Conservation (phyloP, 2,888 invertebrate genomes). For the Macaria liturata region DNA sequence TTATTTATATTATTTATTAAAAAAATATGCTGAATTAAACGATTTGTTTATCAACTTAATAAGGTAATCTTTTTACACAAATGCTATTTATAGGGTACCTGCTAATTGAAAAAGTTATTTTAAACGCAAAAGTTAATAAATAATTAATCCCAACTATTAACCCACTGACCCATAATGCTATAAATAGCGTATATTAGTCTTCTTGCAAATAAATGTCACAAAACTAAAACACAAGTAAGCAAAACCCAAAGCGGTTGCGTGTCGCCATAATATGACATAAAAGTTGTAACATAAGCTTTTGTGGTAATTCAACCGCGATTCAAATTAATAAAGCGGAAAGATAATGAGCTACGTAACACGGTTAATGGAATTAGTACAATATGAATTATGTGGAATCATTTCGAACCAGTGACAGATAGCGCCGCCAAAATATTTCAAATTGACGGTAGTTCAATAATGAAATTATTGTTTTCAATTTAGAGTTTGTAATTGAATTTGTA, state of each 20-base stretch:
- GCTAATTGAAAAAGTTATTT: no score
- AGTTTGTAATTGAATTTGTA: constrained; percentile 6
- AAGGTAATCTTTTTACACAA: no score
- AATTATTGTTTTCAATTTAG: constrained; percentile 6
- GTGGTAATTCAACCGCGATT: constrained; percentile 52
- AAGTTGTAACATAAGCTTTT: constrained; percentile 43
- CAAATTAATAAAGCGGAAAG: constrained; percentile 53
- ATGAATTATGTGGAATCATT: constrained; percentile 29
- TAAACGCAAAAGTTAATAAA: no score
- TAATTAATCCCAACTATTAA: constrained; percentile 5
- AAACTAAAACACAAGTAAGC: constrained; percentile 34
- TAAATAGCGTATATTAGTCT: constrained; percentile 20
- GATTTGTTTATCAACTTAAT: no score
- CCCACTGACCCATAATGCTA: constrained; percentile 16
- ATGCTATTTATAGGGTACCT: no score
- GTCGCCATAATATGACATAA: constrained; percentile 46
- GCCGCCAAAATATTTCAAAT: constrained; percentile 10
- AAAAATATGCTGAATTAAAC: no score
- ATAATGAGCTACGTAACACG: constrained; percentile 49
- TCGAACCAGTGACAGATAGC: constrained; percentile 23
- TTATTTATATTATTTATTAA: no score
- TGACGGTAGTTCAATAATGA: neutral
- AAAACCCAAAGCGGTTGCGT: constrained; percentile 53
- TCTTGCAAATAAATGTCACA: constrained; percentile 25
- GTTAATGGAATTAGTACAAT: constrained; percentile 43